phyloP scores from a whole-genome alignment of 2,888 invertebrate genomes.

The Nomada ferruginata region DNA sequence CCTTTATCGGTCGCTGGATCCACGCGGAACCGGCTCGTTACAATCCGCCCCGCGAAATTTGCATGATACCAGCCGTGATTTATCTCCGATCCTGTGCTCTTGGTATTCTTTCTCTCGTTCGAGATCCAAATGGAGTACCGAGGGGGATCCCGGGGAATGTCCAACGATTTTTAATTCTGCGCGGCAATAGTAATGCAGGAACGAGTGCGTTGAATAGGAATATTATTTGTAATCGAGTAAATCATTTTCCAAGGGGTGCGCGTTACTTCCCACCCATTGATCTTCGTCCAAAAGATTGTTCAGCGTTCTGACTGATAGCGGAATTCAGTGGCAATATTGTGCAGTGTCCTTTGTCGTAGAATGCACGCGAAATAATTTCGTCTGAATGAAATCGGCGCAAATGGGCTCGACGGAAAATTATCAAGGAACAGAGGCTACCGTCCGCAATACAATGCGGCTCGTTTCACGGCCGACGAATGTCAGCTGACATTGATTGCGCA shows the following conservation, averaged over 20 bases:
- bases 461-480: conserved; percentile 51
- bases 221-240: too few relatives aligned
- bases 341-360: too few relatives aligned
- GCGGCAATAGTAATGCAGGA: too few relatives aligned
- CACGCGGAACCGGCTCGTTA: conserved; percentile 51
- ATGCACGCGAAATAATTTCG: too few relatives aligned
- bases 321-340: too few relatives aligned
- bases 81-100: conserved; percentile 36
- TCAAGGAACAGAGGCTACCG: background rate
- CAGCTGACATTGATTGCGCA: conserved; percentile 64
- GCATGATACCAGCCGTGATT: conserved; percentile 54
- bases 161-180: background rate
- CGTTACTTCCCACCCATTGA: too few relatives aligned
- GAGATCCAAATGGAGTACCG: background rate
- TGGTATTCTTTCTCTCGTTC: conserved; percentile 1
- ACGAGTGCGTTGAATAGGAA: too few relatives aligned
- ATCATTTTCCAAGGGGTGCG: too few relatives aligned
- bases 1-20: conserved; percentile 53
- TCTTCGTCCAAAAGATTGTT: too few relatives aligned
- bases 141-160: too few relatives aligned
- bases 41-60: conserved; percentile 56
- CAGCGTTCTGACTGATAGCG: too few relatives aligned
- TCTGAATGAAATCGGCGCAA: background rate
- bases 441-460: conserved; percentile 34
- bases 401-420: background rate